A percentile compares a stretch with the other conserved stretches of the same genome.
Evolutionary conservation across 2,797 vertebrate genomes (phyloP).

Genomic region (Phataginus tetradactyla): DNA sequence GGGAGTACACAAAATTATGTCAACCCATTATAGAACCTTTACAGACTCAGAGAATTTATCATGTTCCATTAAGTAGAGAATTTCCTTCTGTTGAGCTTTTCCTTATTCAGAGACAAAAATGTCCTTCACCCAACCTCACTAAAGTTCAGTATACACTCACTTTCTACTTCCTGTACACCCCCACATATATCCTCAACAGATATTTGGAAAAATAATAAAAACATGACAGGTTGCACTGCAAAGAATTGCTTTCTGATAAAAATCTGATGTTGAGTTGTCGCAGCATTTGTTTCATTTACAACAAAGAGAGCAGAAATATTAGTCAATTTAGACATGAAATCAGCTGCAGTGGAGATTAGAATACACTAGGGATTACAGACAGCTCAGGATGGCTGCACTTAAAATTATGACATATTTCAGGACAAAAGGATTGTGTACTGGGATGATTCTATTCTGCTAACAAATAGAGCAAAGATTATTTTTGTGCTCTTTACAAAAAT

Average conservation of each 20-base stretch:
- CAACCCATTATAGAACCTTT: constrained; percentile 63
- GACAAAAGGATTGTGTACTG: constrained; percentile 30
- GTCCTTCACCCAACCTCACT: constrained; percentile 59
- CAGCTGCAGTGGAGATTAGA: neutral
- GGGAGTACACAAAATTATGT: constrained; percentile 58
- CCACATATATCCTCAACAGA: neutral
- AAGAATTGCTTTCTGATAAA: constrained; percentile 56
- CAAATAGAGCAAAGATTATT: constrained; percentile 23
- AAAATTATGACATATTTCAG: neutral
- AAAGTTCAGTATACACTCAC: neutral
- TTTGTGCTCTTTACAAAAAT: neutral
- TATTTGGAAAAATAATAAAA: constrained; percentile 67
- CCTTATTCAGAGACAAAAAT: neutral
- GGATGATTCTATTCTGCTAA: neutral
- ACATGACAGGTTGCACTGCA: neutral
- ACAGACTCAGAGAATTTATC: constrained; percentile 50
- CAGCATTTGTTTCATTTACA: constrained; percentile 57
- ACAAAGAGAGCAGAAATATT: constrained; percentile 26
- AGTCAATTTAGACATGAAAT: constrained; percentile 49
- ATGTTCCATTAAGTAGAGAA: constrained; percentile 46
- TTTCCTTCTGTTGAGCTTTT: neutral
- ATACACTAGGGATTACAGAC: constrained; percentile 46
- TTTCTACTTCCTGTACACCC: neutral
- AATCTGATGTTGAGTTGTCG: constrained; percentile 53
- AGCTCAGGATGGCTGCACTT: neutral